These are phyloP conservation scores for Alligator mississippiensis DNA, from an alignment of 2,113 vertebrate genomes.

Conservation along the genomic window DNA sequence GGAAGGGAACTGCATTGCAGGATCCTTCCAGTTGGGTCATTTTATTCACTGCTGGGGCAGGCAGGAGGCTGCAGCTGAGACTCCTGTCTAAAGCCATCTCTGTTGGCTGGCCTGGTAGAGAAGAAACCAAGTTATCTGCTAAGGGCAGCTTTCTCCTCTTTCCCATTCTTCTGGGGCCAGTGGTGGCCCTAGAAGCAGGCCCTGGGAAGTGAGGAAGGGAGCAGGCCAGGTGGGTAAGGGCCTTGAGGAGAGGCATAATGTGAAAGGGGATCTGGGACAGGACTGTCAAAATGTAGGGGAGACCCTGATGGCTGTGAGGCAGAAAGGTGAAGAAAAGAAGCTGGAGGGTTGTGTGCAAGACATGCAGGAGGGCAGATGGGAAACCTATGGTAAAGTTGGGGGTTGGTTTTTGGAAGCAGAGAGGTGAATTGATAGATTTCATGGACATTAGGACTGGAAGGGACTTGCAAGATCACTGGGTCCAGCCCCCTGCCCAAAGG, in stretches of 20 bases:
- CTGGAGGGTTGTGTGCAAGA: not conserved
- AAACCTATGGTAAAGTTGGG: no score
- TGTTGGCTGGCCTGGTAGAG: not conserved
- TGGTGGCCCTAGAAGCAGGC: not conserved
- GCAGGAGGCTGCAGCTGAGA: not conserved
- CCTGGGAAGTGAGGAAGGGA: not conserved
- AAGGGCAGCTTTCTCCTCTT: constrained; percentile 11
- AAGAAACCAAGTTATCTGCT: not conserved
- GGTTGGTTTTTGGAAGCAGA: not conserved
- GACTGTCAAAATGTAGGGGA: not conserved
- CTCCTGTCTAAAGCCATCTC: not conserved
- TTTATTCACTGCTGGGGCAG: not conserved
- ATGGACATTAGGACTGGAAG: no score
- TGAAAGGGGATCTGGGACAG: not conserved
- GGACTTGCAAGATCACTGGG: no score
- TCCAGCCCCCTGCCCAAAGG: no score
- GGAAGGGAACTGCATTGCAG: not conserved
- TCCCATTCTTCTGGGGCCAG: not conserved
- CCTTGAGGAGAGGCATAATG: not conserved
- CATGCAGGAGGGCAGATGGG: not conserved
- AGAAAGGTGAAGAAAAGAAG: not conserved
- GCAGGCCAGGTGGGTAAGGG: not conserved
- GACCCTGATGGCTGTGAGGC: not conserved
- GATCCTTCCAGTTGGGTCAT: not conserved
- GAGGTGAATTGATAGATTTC: not conserved